A percentile compares a stretch with the other conserved stretches of the same genome.
Evolutionary conservation across 2,797 vertebrate genomes (phyloP).

Genomic region (Neomorphus geoffroyi): DNA sequence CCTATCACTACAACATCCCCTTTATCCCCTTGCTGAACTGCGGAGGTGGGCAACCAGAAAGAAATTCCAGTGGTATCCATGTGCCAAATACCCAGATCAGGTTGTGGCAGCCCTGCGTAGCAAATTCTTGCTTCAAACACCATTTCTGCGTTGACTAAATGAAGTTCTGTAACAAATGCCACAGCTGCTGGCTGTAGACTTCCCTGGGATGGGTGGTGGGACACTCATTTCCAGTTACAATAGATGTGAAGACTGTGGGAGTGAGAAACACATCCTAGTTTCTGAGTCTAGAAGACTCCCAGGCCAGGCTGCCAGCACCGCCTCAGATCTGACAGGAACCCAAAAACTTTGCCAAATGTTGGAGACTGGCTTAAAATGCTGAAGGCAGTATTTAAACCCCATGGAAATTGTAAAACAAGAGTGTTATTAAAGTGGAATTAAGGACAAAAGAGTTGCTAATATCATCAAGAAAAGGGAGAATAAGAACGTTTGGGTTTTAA

Average conservation of each 20-base stretch:
- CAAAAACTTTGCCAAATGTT: slow-evolving; percentile 38
- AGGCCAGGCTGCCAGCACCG: not conserved
- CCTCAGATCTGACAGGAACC: not conserved
- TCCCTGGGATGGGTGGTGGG: not conserved
- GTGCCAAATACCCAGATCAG: not conserved
- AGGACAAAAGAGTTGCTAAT: slow-evolving; percentile 43
- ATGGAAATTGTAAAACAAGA: slow-evolving; percentile 59
- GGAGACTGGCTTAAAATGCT: not conserved
- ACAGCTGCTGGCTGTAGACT: not conserved
- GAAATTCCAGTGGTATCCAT: not conserved
- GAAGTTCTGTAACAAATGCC: fast-evolving
- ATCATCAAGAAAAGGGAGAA: slow-evolving; percentile 41
- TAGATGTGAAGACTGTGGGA: not conserved
- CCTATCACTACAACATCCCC: too few relatives aligned
- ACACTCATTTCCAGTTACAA: fast-evolving
- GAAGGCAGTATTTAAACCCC: slow-evolving; percentile 29
- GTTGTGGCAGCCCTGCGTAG: not conserved
- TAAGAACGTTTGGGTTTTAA: slow-evolving; percentile 35
- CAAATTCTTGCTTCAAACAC: not conserved
- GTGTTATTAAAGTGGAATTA: slow-evolving; percentile 40
- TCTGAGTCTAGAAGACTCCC: not conserved
- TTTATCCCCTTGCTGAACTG: not conserved
- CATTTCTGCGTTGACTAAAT: fast-evolving
- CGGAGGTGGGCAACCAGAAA: not conserved
- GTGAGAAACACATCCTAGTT: not conserved